A percentile compares a stretch with the other conserved stretches of the same genome.
Evolutionary conservation across 2,797 vertebrate species (phyloP).

Genomic region (Oreortyx pictus): DNA sequence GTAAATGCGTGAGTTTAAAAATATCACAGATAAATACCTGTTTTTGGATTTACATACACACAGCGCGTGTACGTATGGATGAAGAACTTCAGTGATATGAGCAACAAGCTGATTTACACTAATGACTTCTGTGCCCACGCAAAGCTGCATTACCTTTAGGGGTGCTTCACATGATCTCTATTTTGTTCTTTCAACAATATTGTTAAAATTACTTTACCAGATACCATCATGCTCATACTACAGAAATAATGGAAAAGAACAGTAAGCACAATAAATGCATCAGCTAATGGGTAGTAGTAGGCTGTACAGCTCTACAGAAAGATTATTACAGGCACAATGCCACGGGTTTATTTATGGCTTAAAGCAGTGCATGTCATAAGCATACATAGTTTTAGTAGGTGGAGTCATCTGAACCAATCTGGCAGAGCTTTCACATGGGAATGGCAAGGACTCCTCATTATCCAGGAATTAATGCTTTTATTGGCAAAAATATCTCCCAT

Average conservation of each 20-base stretch:
- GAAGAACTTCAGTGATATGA: background rate
- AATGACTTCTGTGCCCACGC: background rate
- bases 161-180: background rate
- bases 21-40: background rate
- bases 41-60: background rate
- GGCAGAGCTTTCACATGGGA: constrained; percentile 60
- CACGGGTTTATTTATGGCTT: constrained; percentile 67
- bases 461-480: constrained; percentile 65
- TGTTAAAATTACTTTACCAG: constrained; percentile 50
- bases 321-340: constrained; percentile 65
- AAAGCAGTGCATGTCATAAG: constrained; percentile 56
- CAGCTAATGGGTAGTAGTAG: constrained; percentile 60
- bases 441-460: constrained; percentile 48
- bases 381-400: constrained; percentile 65
- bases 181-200: constrained; percentile 37
- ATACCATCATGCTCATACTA: background rate
- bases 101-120: background rate
- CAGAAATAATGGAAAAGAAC: constrained; percentile 59
- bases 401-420: constrained; percentile 69
- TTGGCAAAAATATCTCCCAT: constrained; percentile 56
- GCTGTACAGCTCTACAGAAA: constrained; percentile 39
- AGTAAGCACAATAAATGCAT: constrained; percentile 62
- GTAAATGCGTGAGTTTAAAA: background rate
- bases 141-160: constrained; percentile 3
- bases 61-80: background rate